A percentile compares a stretch with the other conserved stretches of the same genome.
Conservation (phyloP, 2,113 vertebrate species). For the Calcarius ornatus region DNA sequence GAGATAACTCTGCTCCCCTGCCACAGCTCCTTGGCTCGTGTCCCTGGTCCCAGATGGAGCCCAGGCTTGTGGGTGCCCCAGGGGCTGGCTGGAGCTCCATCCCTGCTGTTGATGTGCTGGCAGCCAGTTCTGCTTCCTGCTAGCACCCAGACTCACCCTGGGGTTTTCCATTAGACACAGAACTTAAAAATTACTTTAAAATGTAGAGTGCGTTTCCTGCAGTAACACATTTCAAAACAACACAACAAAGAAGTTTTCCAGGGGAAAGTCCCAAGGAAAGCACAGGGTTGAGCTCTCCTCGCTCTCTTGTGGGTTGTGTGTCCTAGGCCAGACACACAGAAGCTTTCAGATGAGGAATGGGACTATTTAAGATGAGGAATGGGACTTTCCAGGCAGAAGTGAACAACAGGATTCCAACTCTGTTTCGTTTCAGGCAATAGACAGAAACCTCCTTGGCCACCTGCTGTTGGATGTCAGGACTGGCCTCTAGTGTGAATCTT, state of each 20-base stretch:
- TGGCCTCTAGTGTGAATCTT: no score
- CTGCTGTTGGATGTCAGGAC: background rate
- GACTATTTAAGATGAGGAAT: background rate
- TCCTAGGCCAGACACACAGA: background rate
- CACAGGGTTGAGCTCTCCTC: background rate
- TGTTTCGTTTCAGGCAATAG: background rate
- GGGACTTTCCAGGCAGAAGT: background rate
- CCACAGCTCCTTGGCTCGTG: background rate
- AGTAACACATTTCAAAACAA: background rate
- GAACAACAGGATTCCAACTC: background rate
- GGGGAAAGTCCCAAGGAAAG: background rate
- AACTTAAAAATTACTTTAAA: background rate
- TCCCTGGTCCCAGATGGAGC: background rate
- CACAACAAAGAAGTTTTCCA: background rate
- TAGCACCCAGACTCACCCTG: background rate
- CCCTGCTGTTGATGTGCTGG: background rate
- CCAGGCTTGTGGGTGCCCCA: background rate
- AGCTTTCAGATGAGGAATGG: background rate
- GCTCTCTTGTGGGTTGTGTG: background rate
- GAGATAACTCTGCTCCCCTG: background rate
- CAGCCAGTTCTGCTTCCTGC: background rate
- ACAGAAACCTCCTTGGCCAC: rapidly evolving
- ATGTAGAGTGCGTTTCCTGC: background rate
- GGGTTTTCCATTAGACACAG: background rate
- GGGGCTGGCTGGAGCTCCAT: background rate